Evolutionary conservation across 2,888 invertebrate species (phyloP).

Genomic region (Trissolcus brochymenae): DNA sequence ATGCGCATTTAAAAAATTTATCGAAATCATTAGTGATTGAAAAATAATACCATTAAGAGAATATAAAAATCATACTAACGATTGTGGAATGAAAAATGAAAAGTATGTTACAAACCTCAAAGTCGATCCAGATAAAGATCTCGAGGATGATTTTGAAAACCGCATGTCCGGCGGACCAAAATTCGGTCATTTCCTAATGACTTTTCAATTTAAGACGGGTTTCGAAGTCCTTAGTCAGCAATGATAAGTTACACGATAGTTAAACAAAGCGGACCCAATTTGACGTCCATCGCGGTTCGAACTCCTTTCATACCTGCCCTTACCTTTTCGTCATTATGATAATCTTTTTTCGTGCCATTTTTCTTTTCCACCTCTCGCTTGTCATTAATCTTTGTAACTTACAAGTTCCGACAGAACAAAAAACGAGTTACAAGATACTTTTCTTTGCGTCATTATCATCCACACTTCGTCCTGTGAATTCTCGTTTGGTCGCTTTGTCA

Average conservation of each 20-base stretch:
- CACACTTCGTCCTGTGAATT: conserved; percentile 48
- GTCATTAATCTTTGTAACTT: conserved; percentile 56
- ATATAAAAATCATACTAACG: no score
- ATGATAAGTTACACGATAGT: no score
- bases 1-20: no score
- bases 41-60: conserved; percentile 18
- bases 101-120: no score
- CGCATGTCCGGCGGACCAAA: no score
- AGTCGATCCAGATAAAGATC: no score
- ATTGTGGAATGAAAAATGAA: no score
- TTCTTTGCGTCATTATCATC: conserved; percentile 54
- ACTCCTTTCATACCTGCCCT: conserved; percentile 15
- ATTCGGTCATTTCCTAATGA: no score
- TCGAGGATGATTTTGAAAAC: no score
- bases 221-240: no score
- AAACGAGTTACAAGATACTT: conserved; percentile 49
- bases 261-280: conserved; percentile 15
- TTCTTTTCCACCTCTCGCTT: conserved; percentile 27
- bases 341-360: conserved; percentile 33
- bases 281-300: background rate
- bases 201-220: no score
- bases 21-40: no score
- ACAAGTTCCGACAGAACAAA: conserved; percentile 53
- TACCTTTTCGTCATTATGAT: conserved; percentile 44
- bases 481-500: conserved; percentile 49